Evolutionary conservation across 1,140 invertebrate species (phyloP), one percentile per base, ranked within the genome.

Genomic region (Euschistus heros): DNA sequence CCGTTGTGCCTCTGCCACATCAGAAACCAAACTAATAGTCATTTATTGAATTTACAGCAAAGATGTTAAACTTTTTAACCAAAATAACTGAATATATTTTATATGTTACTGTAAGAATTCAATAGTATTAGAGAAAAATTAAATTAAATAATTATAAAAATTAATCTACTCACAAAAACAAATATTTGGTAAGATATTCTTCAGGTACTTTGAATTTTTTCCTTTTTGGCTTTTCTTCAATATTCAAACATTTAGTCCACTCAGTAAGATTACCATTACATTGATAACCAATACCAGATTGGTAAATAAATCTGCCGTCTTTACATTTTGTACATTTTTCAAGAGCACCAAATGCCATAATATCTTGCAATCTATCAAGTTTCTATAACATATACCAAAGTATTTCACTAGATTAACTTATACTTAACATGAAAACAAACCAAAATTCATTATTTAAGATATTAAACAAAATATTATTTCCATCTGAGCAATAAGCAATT

Each of bases 161-260:
- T 22, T 54, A 54, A 54, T 54, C 50, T 17, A 54, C 33, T 37
- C 33, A 37, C 33, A 37, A 13, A 37, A 37, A 37, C 10, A 37
- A 37, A 13, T 37, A 37, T 37, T 37, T 37, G 4, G 33, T 37
- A 6, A 37, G 33, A 37, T 37, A 37, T 26, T 84, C 77, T 18
- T 76, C 74, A 2, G 93, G 89, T 33, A 97, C 75, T 71, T 80
- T 80, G 70, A 95, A 91, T 54, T 81, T 74, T n/a, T 73, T 81
- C 63, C 91, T 77, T 70, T 86, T 80, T 8, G 95, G 94, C 22
- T 85, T 80, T 70, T 83, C 82, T 0, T 84, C 84, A 10, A 84
- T 72, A 69, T 86, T 84, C 50, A 81, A 79, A 75, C 96, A 98
- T 75, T 90, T 92, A 0, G 89, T 87, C 91, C 93, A 98, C 74